These are phyloP conservation scores for Lota lota DNA, from an alignment of 2,113 vertebrate genomes.

Conservation along the genomic window DNA sequence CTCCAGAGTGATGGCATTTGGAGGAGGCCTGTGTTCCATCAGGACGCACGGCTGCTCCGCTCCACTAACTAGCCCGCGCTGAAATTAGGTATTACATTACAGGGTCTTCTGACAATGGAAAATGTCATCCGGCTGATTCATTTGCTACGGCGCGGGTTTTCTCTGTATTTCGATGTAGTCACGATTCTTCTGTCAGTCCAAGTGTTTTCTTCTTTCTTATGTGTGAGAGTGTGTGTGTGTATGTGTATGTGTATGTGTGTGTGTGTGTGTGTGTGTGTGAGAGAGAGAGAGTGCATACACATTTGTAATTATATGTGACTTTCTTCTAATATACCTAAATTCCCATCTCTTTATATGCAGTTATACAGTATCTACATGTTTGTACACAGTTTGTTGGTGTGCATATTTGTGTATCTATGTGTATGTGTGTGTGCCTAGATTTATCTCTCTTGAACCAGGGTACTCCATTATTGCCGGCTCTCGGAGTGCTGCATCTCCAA, in stretches of 20 bases:
- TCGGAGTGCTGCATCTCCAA: conserved; percentile 52
- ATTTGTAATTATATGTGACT: too few relatives aligned
- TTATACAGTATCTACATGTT: neutral
- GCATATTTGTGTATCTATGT: conserved; percentile 8
- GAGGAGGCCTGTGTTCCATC: neutral
- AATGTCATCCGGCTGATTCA: too few relatives aligned
- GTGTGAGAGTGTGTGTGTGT: neutral
- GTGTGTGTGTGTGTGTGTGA: too few relatives aligned
- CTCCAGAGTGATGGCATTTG: neutral
- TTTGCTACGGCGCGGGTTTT: too few relatives aligned
- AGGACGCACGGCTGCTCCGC: neutral
- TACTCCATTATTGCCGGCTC: conserved; percentile 15
- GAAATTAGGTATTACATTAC: neutral
- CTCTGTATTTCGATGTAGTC: neutral
- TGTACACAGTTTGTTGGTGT: conserved; percentile 16
- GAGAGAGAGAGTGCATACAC: too few relatives aligned
- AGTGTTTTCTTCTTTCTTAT: too few relatives aligned
- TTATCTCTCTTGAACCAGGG: conserved; percentile 45
- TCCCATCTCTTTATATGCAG: neutral
- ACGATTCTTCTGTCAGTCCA: neutral
- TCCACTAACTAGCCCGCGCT: neutral
- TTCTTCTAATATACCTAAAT: too few relatives aligned
- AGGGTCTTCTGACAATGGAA: too few relatives aligned
- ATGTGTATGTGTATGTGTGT: neutral
- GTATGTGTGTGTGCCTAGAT: conserved; percentile 30